phyloP scores from a whole-genome alignment of 2,888 invertebrate genomes.

The Stenurella melanura region DNA sequence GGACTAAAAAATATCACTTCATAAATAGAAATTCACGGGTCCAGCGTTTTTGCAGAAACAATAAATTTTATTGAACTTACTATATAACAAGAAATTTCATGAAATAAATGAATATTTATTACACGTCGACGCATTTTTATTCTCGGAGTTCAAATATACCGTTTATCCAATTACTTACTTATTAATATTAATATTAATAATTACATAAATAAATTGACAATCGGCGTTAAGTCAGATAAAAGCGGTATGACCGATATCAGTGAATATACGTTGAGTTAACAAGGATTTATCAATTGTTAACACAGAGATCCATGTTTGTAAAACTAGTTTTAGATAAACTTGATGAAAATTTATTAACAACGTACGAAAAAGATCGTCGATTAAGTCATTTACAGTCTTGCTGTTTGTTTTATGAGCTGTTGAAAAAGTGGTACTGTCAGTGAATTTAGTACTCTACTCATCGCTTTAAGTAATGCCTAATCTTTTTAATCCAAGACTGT shows the following conservation, averaged over 20 bases:
- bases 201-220: not conserved
- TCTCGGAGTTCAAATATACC: not conserved
- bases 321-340: conserved; percentile 5
- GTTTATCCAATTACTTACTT: not conserved
- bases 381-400: conserved; percentile 19
- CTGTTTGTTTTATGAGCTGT: not conserved
- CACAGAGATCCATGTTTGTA: conserved; percentile 16
- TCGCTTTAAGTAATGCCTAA: not conserved
- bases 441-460: conserved; percentile 1
- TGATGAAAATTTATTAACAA: conserved; percentile 19
- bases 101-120: not conserved
- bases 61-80: too few relatives aligned
- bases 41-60: too few relatives aligned
- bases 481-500: too few relatives aligned
- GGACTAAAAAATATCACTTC: too few relatives aligned
- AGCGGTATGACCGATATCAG: not conserved
- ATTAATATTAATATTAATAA: too few relatives aligned
- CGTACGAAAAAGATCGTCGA: conserved; percentile 7
- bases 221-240: not conserved
- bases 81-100: too few relatives aligned
- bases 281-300: conserved; percentile 28
- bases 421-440: conserved; percentile 16
- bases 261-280: not conserved
- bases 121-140: not conserved
- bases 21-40: too few relatives aligned